Base-by-base conservation (phyloP, 2,113 vertebrate species). In the Eira barbara region DNA sequence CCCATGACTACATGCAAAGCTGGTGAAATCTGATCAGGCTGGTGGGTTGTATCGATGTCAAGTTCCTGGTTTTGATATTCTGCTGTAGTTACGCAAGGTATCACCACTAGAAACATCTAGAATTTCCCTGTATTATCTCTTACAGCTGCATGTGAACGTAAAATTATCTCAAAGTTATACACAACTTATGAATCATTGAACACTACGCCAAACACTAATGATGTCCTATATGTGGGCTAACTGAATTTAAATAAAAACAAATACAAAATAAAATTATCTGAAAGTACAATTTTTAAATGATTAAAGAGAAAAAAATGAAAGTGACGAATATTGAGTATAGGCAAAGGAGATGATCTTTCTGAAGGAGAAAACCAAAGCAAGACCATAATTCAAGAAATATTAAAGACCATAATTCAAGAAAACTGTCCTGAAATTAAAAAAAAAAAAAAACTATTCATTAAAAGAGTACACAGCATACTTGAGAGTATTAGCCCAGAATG, bases 331-430 rank as follows among this genome's bases (percentile, higher is more conserved):
- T 14, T 63, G 76, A 93, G 82, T 88, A 82, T 42, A 94, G 39
- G 31, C 21, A 88, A 90, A 87, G 25, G 25, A 94, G 36, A 92
- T 63, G 23, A 42, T 94, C 39, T 84, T 95, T 36, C 42, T 83
- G n/a, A 92, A 78, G 34, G 55, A 95, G 59, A 86, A 80, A 88
- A 87, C 52, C 36, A 87, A 94, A 92, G 11, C 71, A 71, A 74
- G 34, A 15, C 2, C 47, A 8, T 49, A 78, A 92, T 59, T 95
- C 3, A 57, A 73, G 76, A 96, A 90, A 94, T n/a, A n/a, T n/a
- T n/a, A n/a, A 71, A 74, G 34, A 15, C 2, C 47, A 8, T 49
- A 78, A 92, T 59, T 95, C 3, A 57, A 73, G 76, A 96, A 90
- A 94, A 76, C 1, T 10, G 57, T 23, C 34, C 83, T 73, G 14